A percentile compares a stretch with the other conserved stretches of the same genome.
These are phyloP conservation scores for Microctenopoma stevenorrisi DNA, from an alignment of 2,797 vertebrate species.

Conservation along the genomic window DNA sequence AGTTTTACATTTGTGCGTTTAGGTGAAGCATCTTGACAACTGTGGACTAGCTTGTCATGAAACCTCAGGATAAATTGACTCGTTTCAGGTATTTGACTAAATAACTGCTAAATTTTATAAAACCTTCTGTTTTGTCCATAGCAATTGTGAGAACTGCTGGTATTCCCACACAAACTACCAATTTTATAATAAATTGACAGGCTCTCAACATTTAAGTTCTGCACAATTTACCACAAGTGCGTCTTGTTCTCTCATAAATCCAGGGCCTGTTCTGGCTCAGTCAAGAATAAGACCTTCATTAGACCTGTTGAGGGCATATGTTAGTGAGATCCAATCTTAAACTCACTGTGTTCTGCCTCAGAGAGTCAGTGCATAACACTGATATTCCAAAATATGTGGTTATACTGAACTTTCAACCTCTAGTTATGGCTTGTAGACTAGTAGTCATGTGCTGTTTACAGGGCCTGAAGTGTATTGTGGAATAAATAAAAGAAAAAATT, in stretches of 20 bases:
- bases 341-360: slow-evolving; percentile 63
- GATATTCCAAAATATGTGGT: slow-evolving; percentile 24
- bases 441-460: slow-evolving; percentile 6
- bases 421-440: slow-evolving; percentile 16
- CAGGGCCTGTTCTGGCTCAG: slow-evolving; percentile 75
- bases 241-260: slow-evolving; percentile 67
- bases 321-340: slow-evolving; percentile 76
- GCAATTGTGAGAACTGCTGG: too few relatives aligned
- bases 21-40: background rate
- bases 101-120: background rate
- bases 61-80: background rate
- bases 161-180: background rate
- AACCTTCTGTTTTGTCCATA: too few relatives aligned
- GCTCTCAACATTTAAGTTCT: slow-evolving; percentile 55
- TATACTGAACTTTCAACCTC: slow-evolving; percentile 54
- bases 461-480: background rate
- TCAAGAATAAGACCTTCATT: slow-evolving; percentile 76
- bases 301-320: slow-evolving; percentile 78
- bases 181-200: slow-evolving; percentile 53
- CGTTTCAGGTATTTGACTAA: background rate
- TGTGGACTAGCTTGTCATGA: background rate
- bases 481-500: background rate
- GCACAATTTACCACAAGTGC: slow-evolving; percentile 59
- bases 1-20: slow-evolving; percentile 1
- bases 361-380: slow-evolving; percentile 36